Evolutionary conservation across 2,888 invertebrate species (phyloP), one percentile per base, ranked within the genome.

Genomic region (Epinotia ramella): DNA sequence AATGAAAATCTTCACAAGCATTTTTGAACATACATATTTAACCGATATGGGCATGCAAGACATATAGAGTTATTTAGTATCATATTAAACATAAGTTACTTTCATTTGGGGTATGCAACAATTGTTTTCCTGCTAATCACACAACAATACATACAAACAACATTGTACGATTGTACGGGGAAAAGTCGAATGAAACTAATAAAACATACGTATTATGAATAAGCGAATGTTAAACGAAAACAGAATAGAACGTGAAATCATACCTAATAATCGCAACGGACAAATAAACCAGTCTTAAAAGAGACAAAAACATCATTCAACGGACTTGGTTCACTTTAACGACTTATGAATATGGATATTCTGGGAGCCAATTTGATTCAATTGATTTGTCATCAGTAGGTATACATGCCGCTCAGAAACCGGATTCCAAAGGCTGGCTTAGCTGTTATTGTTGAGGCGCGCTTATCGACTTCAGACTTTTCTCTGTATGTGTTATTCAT

Each of bases 211-310:
- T 16, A 49, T 49, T 49, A 49, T 16, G 49, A 57, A 20, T 7
- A 7, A 11, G n/a, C n/a, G 18, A 33, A n/a, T 33, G 16, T 44
- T 53, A 16, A n/a, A 44, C 28, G 62, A 59, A 57, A 65, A 74
- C 64, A 49, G 74, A 64, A 64, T 63, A 64, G 24, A 64, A 20
- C 49, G 44, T 71, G 64, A 70, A 66, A 66, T 18, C 33, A 66
- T 18, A 12, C 65, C 24, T 57, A 59, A 65, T 63, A 57, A 73
- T 68, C 65, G 53, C 53, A 70, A 74, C 65, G 69, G 53, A 33
- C 60, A 65, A 53, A 70, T 33, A 60, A 69, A 71, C 70, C 53
- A 66, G 70, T 53, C 65, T 65, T 60, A 16, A 69, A 59, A 70
- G 57, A 69, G 59, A 65, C 33, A 63, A 73, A 57, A 57, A 33